Base-by-base conservation (phyloP, 2,113 vertebrate genomes). In the Rhinolophus ferrumequinum region DNA sequence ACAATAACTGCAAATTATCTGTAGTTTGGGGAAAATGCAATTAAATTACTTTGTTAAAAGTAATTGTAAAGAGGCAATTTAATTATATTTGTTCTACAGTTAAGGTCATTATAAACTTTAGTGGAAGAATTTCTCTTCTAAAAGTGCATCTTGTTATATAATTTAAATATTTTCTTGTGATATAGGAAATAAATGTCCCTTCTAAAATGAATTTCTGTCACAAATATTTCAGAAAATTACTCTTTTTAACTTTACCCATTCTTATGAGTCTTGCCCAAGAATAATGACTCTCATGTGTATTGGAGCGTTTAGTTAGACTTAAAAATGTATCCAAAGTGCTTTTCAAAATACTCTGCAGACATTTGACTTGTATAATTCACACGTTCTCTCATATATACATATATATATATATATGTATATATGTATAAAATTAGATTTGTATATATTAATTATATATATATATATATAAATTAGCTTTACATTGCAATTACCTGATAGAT, bases 161-260 rank as follows among this genome's bases (percentile, higher is more conserved):
- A 21, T 70, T 52, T 77, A 84, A 70, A 30, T 26, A 0, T 88
- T 88, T 92, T 89, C 38, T 69, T 86, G 52, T 38, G 18, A 67
- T 96, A 77, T 94, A 52, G 44, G 28, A 92, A 90, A 73, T 81
- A 72, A 69, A 38, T 93, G 22, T 92, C 7, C 24, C 62, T 30
- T 79, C 1, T 83, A 70, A 96, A 96, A 93, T 91, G 91, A 95
- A 96, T 94, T 92, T n/a, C 60, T 87, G 22, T 95, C 50, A 93
- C 90, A 81, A 81, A n/a, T 72, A 80, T 90, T 94, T 96, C 60
- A 94, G 35, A 89, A 83, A 84, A 76, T 73, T 88, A 62, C 72
- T 89, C 50, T 82, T 96, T 96, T 75, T 70, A 81, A 89, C 44
- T 94, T 95, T 88, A 33, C 8, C 3, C 19, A 75, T 93, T 96